Evolutionary conservation across 2,888 invertebrate species (phyloP).

Genomic region (Euzophera pinguis): DNA sequence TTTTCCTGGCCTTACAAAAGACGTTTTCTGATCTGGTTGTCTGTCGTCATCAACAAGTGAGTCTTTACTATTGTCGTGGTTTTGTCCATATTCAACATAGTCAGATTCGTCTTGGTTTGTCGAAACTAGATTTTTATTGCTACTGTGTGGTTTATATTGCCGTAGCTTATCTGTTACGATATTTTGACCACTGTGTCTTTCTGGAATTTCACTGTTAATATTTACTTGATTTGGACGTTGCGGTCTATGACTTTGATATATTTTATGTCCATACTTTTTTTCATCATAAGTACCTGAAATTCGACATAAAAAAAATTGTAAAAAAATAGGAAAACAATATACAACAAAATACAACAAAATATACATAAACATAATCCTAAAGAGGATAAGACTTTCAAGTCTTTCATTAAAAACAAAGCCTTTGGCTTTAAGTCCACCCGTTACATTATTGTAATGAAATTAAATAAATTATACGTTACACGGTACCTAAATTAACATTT

Average conservation of each 20-base stretch:
- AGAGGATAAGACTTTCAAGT: no score
- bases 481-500: no score
- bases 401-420: no score
- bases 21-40: not conserved
- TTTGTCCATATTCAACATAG: not conserved
- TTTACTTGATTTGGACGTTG: constrained; percentile 12
- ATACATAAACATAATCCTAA: no score
- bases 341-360: not conserved
- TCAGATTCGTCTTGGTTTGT: not conserved
- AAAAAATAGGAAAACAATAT: not conserved
- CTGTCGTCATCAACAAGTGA: not conserved
- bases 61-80: not conserved
- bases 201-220: constrained; percentile 17
- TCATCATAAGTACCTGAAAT: constrained; percentile 58
- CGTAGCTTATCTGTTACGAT: constrained; percentile 2
- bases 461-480: no score
- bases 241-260: constrained; percentile 34
- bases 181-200: constrained; percentile 5
- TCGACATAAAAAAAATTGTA: no score
- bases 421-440: no score
- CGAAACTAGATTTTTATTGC: constrained; percentile 4
- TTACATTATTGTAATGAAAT: no score
- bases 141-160: constrained; percentile 3
- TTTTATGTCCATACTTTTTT: constrained; percentile 54
- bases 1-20: not conserved